A percentile compares a stretch with the other conserved stretches of the same genome.
Evolutionary conservation across 2,797 vertebrate genomes (phyloP).

Genomic region (Notolabrus celidotus): DNA sequence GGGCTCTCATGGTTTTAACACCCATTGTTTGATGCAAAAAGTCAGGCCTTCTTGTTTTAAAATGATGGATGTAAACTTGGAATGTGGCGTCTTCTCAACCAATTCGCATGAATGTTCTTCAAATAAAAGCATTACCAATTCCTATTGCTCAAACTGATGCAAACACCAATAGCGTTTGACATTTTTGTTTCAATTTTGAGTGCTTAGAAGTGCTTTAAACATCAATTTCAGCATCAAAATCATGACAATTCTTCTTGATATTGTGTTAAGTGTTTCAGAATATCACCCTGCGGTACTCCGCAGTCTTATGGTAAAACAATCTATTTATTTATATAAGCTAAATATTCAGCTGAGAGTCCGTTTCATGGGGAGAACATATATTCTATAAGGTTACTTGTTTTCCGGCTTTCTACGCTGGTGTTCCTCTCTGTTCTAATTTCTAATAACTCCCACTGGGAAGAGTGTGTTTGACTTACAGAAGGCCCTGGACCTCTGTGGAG

Average conservation of each 20-base stretch:
- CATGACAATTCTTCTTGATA: no score
- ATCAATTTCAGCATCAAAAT: neutral
- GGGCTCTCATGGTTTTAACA: constrained; percentile 33
- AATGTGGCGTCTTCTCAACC: neutral
- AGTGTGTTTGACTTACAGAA: constrained; percentile 69
- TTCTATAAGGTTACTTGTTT: constrained; percentile 20
- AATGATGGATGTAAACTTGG: constrained; percentile 31
- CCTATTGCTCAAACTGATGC: no score
- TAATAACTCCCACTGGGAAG: constrained; percentile 57
- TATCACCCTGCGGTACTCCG: neutral
- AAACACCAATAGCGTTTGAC: no score
- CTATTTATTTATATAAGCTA: neutral
- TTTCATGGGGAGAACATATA: constrained; percentile 3
- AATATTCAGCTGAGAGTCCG: neutral
- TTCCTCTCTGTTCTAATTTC: constrained; percentile 46
- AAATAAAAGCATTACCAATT: no score
- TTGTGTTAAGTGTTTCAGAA: neutral
- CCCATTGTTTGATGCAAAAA: constrained; percentile 48
- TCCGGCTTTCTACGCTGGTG: constrained; percentile 2
- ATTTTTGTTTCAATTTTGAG: no score
- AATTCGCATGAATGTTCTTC: neutral
- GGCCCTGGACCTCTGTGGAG: constrained; percentile 57
- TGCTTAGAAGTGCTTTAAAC: no score
- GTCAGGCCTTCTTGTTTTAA: constrained; percentile 38
- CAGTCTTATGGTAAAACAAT: neutral